Conservation (phyloP, 2,888 invertebrate species). For the Amorpha juglandis region DNA sequence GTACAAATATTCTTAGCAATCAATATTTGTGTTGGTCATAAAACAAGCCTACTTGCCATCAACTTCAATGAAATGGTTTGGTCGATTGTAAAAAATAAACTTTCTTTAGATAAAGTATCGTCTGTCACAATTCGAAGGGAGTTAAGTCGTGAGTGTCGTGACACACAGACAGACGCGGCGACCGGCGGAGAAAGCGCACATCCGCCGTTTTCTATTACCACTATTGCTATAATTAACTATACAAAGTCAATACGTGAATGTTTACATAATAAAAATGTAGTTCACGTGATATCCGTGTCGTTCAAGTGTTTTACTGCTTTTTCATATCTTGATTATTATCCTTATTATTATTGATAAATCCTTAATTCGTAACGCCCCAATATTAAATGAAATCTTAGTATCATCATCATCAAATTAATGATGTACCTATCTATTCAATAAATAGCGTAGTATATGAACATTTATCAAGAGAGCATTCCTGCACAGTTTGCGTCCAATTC, state of each 20-base stretch:
- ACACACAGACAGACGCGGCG: constrained; percentile 18
- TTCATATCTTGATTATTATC: no score
- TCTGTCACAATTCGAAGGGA: background rate
- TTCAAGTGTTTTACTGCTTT: background rate
- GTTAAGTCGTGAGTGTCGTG: background rate
- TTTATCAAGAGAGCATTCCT: no score
- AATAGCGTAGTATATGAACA: no score
- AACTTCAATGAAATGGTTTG: background rate
- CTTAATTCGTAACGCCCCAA: no score
- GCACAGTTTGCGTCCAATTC: no score
- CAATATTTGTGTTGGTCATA: background rate
- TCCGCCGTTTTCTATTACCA: constrained; percentile 29
- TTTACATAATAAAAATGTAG: background rate
- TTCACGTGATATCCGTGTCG: background rate
- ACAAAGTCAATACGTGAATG: constrained; percentile 16
- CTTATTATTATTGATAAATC: no score
- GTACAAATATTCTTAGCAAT: background rate
- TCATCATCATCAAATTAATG: no score
- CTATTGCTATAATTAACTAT: constrained; percentile 25
- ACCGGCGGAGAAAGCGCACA: constrained; percentile 31
- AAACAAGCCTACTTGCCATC: background rate
- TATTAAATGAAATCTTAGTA: no score
- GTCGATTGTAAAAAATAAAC: constrained; percentile 8
- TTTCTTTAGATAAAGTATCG: constrained; percentile 17
- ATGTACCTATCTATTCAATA: no score